phyloP scores from a whole-genome alignment of 2,113 vertebrate genomes.

The Lonchura striata region DNA sequence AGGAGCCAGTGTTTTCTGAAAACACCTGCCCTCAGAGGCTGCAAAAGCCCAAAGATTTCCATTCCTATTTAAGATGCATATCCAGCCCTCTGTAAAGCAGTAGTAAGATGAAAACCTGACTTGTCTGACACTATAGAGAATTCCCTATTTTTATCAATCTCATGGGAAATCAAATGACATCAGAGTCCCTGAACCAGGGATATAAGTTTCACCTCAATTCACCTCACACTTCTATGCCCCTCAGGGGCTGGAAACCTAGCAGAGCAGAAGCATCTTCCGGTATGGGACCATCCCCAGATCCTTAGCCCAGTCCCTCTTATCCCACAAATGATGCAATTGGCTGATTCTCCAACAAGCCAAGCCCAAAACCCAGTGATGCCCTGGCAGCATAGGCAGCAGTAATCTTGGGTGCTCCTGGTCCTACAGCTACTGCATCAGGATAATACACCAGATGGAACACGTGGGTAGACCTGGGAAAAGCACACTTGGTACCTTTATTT shows the following conservation, averaged over 20 bases:
- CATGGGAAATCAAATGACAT: neutral
- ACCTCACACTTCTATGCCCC: neutral
- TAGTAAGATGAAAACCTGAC: neutral
- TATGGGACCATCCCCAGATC: neutral
- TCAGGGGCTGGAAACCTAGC: fast-evolving
- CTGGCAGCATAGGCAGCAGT: neutral
- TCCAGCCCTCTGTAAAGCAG: neutral
- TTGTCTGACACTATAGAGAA: neutral
- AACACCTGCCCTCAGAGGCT: conserved; percentile 14
- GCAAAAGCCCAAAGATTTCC: neutral
- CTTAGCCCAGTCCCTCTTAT: neutral
- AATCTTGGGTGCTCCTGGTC: neutral
- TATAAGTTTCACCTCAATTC: neutral
- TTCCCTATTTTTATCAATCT: neutral
- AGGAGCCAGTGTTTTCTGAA: conserved; percentile 39
- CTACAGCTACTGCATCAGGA: neutral
- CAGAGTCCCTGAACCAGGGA: neutral
- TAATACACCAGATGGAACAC: neutral
- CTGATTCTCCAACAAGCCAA: neutral
- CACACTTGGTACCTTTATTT: neutral
- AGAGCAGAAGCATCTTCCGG: neutral
- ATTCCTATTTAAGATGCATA: neutral
- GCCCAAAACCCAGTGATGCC: neutral
- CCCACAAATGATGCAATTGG: neutral
- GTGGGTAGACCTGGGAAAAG: neutral